Evolutionary conservation across 2,888 invertebrate species (phyloP).

Genomic region (Iselma pallidipennis): DNA sequence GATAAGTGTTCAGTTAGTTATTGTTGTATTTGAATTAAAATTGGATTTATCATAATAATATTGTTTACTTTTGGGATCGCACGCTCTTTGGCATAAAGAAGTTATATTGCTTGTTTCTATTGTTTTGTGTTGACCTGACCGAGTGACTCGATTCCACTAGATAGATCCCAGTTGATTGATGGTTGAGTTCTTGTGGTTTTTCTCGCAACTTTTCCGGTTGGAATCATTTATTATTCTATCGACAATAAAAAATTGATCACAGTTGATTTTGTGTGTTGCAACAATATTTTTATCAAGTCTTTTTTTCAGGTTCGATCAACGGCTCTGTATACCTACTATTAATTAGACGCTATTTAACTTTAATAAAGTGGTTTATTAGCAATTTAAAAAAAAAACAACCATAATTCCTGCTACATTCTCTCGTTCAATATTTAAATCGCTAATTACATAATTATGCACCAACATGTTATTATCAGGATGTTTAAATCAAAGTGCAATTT

Average conservation of each 20-base stretch:
- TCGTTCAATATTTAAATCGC: slow-evolving; percentile 9
- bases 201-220: background rate
- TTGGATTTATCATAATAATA: too few species aligned
- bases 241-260: background rate
- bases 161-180: background rate
- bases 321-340: background rate
- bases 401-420: background rate
- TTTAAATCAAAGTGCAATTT: slow-evolving; percentile 17
- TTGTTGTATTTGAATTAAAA: too few species aligned
- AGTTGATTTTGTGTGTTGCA: background rate
- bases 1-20: background rate
- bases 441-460: slow-evolving; percentile 17
- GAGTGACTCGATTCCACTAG: background rate
- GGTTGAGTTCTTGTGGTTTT: background rate
- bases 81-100: background rate
- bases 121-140: background rate
- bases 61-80: background rate
- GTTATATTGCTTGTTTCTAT: background rate
- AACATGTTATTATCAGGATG: slow-evolving; percentile 17
- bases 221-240: background rate
- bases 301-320: background rate
- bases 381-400: slow-evolving; percentile 2
- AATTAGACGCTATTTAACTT: slow-evolving; percentile 8
- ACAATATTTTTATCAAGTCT: too few species aligned
- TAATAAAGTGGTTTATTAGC: slow-evolving; percentile 36